A percentile compares a stretch with the other conserved stretches of the same genome.
Evolutionary conservation across 2,888 invertebrate species (phyloP).

Genomic region (Corbicula japonica): DNA sequence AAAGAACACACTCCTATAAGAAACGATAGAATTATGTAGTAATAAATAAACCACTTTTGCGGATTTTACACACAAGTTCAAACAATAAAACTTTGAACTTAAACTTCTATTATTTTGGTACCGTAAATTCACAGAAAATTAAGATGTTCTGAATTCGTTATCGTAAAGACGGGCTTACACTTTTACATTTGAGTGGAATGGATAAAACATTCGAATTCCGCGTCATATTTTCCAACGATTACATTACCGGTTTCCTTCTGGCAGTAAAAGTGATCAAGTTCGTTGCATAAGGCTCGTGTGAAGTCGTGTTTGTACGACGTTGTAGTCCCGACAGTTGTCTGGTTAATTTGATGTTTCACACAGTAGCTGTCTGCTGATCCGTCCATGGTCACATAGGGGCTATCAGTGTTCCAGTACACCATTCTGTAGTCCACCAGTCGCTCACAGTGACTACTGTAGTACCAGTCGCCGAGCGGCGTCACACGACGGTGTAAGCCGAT

Average conservation of each 20-base stretch:
- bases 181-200: background rate
- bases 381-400: constrained; percentile 15
- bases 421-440: constrained; percentile 34
- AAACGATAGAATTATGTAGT: no score
- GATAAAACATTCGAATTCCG: background rate
- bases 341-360: constrained; percentile 24
- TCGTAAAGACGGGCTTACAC: background rate
- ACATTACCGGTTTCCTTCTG: constrained; percentile 45
- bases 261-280: constrained; percentile 45
- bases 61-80: no score
- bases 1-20: constrained; percentile 31
- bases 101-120: no score
- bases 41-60: no score
- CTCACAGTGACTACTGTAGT: constrained; percentile 38
- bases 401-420: constrained; percentile 26
- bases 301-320: constrained; percentile 34
- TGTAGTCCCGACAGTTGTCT: background rate
- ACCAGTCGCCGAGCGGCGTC: constrained; percentile 41
- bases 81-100: no score
- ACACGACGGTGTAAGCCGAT: constrained; percentile 44
- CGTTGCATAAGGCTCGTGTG: constrained; percentile 37
- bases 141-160: background rate
- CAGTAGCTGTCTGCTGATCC: constrained; percentile 35
- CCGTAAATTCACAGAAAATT: no score
- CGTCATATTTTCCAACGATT: no score